Evolutionary conservation across 30 jellyfish, hydroid and myxozoan genomes (phyloP).

Genomic region (Hydra vulgaris): DNA sequence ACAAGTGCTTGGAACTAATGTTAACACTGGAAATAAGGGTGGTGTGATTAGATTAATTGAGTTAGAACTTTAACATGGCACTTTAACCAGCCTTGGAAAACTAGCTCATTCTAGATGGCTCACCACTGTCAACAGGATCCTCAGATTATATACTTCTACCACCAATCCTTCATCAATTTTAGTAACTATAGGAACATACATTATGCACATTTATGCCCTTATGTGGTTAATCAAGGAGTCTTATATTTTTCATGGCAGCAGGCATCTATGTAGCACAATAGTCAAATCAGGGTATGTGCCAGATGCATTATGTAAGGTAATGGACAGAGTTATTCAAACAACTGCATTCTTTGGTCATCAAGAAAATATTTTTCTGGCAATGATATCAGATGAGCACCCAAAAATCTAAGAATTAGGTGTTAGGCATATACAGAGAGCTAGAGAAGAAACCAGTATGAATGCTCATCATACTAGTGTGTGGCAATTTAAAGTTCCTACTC

Average conservation of each 20-base stretch:
- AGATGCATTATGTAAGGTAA: neutral
- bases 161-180: no score
- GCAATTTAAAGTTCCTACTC: neutral
- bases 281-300: neutral
- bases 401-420: neutral
- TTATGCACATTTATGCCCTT: no score
- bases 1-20: no score
- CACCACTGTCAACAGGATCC: no score
- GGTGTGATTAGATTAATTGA: no score
- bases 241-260: neutral
- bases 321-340: neutral
- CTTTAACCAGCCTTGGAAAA: no score
- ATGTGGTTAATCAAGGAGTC: no score
- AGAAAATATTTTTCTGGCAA: neutral
- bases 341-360: neutral
- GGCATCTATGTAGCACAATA: neutral
- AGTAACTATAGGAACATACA: no score
- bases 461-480: neutral
- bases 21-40: no score
- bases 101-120: no score
- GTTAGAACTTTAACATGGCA: no score
- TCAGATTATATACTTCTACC: no score
- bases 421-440: neutral
- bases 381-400: neutral
- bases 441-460: neutral